phyloP scores from a whole-genome alignment of 2,888 invertebrate genomes.

The Ectemnius cavifrons region DNA sequence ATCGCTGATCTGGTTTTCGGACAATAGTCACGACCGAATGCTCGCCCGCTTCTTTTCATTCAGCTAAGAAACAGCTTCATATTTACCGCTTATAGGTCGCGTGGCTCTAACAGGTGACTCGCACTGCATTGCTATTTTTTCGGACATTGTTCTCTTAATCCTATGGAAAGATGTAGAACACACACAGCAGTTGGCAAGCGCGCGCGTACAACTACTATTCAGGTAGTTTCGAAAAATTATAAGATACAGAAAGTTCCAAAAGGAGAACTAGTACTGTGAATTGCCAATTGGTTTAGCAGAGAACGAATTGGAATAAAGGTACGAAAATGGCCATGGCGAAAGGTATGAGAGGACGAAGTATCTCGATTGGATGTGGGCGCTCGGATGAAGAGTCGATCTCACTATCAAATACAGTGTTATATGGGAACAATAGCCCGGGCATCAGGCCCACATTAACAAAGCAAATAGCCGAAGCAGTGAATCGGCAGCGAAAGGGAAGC shows the following conservation, averaged over 20 bases:
- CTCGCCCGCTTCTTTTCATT: conserved; percentile 3
- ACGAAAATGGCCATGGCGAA: conserved; percentile 20
- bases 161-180: not conserved
- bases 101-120: conserved; percentile 24
- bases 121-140: not conserved
- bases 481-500: conserved; percentile 31
- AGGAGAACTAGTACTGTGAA: not conserved
- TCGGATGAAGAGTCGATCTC: conserved; percentile 13
- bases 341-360: not conserved
- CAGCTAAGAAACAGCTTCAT: conserved; percentile 11
- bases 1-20: conserved; percentile 32
- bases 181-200: not conserved
- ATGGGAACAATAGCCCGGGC: conserved; percentile 48
- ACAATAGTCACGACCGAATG: conserved; percentile 16
- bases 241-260: too few species aligned
- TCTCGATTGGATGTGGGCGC: conserved; percentile 22
- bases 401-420: conserved; percentile 49
- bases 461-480: conserved; percentile 55
- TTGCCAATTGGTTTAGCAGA: conserved; percentile 28
- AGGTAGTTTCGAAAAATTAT: not conserved
- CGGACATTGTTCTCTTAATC: conserved; percentile 1
- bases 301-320: not conserved
- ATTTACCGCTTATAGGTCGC: conserved; percentile 14
- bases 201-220: conserved; percentile 26
- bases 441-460: conserved; percentile 57